phyloP scores from a whole-genome alignment of 2,113 vertebrate species.

The Trogon melanurus region DNA sequence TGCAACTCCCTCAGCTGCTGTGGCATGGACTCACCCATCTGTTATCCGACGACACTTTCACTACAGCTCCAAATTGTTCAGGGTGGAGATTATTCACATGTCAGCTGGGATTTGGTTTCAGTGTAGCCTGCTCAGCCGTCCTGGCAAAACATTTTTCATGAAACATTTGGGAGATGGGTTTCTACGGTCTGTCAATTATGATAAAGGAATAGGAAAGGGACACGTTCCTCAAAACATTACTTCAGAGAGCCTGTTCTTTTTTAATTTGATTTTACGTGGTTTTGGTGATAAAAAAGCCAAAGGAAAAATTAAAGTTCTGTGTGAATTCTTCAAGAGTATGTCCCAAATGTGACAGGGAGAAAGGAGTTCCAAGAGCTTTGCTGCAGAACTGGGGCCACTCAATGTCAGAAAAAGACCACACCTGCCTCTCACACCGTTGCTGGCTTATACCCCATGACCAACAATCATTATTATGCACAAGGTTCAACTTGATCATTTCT shows the following conservation, averaged over 20 bases:
- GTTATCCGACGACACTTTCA: slow-evolving; percentile 26
- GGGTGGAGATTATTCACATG: slow-evolving; percentile 51
- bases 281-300: neutral
- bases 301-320: neutral
- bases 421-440: neutral
- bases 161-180: slow-evolving; percentile 43
- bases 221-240: neutral
- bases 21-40: slow-evolving; percentile 40
- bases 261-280: neutral
- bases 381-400: neutral
- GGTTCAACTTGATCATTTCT: neutral
- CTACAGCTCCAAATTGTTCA: slow-evolving; percentile 27
- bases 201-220: neutral
- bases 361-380: neutral
- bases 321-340: neutral
- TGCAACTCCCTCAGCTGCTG: slow-evolving; percentile 35
- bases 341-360: rapidly evolving
- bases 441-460: neutral
- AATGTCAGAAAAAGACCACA: neutral
- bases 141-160: slow-evolving; percentile 50
- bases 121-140: neutral
- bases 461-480: neutral
- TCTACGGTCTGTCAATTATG: slow-evolving; percentile 35
- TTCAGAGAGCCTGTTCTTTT: neutral
- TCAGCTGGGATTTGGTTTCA: slow-evolving; percentile 41